These are phyloP conservation scores for Lysandra bellargus DNA, from an alignment of 2,888 invertebrate species.

Conservation along the genomic window DNA sequence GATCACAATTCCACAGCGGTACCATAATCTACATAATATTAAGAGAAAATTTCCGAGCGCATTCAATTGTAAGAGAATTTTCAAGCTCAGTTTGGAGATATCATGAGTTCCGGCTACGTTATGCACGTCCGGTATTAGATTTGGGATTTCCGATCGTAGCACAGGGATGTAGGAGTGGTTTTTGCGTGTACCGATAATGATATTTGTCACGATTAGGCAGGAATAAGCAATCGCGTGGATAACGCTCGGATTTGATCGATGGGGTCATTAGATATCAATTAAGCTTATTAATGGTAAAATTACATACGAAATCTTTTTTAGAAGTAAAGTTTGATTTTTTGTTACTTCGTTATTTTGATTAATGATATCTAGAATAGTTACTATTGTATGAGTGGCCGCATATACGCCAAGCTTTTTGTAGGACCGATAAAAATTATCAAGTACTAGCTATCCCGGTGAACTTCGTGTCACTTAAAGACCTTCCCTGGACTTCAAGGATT, in stretches of 20 bases:
- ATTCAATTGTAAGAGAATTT: conserved; percentile 19
- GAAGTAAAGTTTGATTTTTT: not conserved
- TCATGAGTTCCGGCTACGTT: not conserved
- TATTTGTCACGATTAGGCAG: conserved; percentile 26
- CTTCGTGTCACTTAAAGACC: too few relatives aligned
- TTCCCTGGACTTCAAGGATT: too few relatives aligned
- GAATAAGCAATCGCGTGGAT: conserved; percentile 25
- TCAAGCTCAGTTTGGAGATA: conserved; percentile 21
- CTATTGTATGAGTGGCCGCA: too few relatives aligned
- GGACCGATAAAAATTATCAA: too few relatives aligned
- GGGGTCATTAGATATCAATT: conserved; percentile 26
- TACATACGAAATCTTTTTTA: not conserved
- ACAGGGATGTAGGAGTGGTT: not conserved
- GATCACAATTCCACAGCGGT: not conserved
- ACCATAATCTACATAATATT: conserved; percentile 21
- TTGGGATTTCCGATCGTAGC: not conserved
- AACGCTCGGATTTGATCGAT: conserved; percentile 20
- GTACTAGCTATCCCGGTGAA: too few relatives aligned
- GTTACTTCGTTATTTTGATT: not conserved
- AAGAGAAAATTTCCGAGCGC: conserved; percentile 1
- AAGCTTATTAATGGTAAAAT: conserved; percentile 3
- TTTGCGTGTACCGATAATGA: not conserved
- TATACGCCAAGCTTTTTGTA: too few relatives aligned
- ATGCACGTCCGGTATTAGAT: not conserved
- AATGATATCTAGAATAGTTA: too few relatives aligned